Evolutionary conservation across 2,113 vertebrate species (phyloP).

Genomic region (Prietella phreatophila): DNA sequence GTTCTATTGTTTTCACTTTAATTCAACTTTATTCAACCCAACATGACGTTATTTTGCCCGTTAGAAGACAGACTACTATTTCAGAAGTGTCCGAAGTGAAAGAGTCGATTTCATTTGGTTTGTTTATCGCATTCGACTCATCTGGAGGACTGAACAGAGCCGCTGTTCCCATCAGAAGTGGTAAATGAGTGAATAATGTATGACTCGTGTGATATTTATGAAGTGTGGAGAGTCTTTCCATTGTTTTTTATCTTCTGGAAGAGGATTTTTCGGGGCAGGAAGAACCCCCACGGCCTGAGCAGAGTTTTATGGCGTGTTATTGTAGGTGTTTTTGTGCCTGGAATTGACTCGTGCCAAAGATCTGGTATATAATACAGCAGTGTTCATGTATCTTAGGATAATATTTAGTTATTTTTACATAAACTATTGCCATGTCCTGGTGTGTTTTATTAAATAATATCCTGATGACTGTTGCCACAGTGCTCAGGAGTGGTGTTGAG

Average conservation of each 20-base stretch:
- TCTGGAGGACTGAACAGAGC: background rate
- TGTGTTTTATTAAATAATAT: background rate
- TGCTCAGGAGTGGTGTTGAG: background rate
- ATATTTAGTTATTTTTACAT: background rate
- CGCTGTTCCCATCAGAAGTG: background rate
- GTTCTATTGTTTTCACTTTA: background rate
- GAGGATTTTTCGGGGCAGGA: background rate
- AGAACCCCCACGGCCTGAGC: background rate
- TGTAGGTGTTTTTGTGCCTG: slow-evolving; percentile 30
- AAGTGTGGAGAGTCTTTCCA: background rate
- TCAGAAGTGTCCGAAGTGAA: background rate
- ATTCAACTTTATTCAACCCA: background rate
- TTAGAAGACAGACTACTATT: background rate
- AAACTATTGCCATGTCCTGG: background rate
- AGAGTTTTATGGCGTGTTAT: slow-evolving; percentile 21
- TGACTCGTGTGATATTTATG: slow-evolving; percentile 3
- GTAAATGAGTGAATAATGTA: background rate
- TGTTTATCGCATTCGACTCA: background rate
- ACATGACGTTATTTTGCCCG: background rate
- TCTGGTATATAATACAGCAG: background rate
- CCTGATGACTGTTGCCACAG: background rate
- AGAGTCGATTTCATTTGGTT: background rate
- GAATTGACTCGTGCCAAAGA: background rate
- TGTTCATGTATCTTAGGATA: background rate
- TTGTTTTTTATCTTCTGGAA: background rate